phyloP scores from a whole-genome alignment of 1,140 invertebrate species.

The Rhopalosiphum padi region DNA sequence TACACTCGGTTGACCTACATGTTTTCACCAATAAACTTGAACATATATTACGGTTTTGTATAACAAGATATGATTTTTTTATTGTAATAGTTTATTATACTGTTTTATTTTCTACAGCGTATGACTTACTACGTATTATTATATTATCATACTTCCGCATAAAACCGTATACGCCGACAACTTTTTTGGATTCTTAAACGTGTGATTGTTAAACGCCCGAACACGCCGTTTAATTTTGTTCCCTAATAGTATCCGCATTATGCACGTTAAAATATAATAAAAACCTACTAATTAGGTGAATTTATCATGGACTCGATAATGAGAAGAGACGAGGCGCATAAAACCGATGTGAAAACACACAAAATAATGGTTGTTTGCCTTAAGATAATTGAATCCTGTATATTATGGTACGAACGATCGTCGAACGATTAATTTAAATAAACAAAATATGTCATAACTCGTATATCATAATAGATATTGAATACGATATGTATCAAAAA shows the following conservation, averaged over 20 bases:
- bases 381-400: not conserved
- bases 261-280: not conserved
- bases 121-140: not conserved
- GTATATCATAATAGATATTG: not conserved
- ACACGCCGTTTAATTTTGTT: not conserved
- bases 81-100: not conserved
- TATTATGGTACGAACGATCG: not conserved
- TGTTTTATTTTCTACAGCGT: not conserved
- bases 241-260: too few relatives aligned
- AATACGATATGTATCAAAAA: not conserved
- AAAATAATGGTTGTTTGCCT: not conserved
- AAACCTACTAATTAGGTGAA: not conserved
- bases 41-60: not conserved
- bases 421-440: not conserved
- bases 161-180: not conserved
- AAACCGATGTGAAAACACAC: not conserved
- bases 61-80: not conserved
- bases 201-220: not conserved
- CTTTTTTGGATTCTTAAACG: not conserved
- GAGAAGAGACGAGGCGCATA: not conserved
- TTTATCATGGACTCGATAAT: not conserved
- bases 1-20: constrained; percentile 15
- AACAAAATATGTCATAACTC: not conserved
- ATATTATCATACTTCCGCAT: not conserved
- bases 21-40: constrained; percentile 31